Percentiles rank a stretch among this genome's conserved stretches.
These are phyloP conservation scores for Ciconia boyciana DNA, from an alignment of 2,113 vertebrate species.

Conservation along the genomic window DNA sequence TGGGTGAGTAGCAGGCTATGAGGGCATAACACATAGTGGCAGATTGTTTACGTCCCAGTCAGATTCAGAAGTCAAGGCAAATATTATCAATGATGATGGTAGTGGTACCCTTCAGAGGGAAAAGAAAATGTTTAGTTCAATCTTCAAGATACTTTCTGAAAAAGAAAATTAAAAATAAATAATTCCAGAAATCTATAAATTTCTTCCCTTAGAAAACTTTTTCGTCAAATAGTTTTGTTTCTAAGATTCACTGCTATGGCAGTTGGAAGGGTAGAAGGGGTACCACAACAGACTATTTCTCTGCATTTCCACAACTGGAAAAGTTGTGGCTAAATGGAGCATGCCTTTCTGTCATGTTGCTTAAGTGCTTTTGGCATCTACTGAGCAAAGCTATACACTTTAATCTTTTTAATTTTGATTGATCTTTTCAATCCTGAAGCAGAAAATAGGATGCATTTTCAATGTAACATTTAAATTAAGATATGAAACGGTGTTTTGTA, in stretches of 20 bases:
- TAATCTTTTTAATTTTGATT: constrained; percentile 26
- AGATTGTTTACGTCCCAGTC: background rate
- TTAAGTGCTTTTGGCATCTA: constrained; percentile 20
- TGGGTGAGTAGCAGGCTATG: background rate
- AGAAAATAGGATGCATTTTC: constrained; percentile 3
- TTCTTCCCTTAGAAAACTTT: background rate
- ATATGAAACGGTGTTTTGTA: background rate
- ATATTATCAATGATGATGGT: background rate
- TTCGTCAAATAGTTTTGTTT: background rate
- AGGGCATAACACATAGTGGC: rapidly evolving
- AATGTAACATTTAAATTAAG: background rate
- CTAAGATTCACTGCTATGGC: background rate
- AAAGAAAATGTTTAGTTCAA: background rate
- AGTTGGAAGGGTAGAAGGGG: background rate
- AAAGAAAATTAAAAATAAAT: background rate
- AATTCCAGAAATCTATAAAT: background rate
- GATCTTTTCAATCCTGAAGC: constrained; percentile 20
- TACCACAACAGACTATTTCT: background rate
- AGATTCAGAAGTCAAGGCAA: background rate
- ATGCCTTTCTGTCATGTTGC: background rate
- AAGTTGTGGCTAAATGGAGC: background rate
- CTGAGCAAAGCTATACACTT: background rate
- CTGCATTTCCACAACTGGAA: background rate
- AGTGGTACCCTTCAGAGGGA: background rate
- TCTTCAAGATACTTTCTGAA: background rate